These are phyloP conservation scores for Oophaga sylvatica DNA, from an alignment of 2,797 vertebrate species.

Conservation along the genomic window DNA sequence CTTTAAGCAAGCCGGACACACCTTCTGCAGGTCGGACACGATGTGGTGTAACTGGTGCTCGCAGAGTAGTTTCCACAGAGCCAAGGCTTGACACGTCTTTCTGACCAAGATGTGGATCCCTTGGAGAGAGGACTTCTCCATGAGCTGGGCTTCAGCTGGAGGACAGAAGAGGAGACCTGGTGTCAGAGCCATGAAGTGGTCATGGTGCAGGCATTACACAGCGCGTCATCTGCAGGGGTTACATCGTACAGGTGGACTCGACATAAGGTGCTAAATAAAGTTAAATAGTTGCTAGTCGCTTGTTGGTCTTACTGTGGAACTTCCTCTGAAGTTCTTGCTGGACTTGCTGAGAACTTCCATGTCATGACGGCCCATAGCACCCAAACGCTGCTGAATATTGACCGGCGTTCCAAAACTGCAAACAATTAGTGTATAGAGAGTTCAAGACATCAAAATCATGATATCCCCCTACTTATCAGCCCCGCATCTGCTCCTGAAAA, in stretches of 20 bases:
- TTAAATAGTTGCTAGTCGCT: neutral
- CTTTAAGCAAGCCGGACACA: conserved; percentile 60
- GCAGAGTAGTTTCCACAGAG: conserved; percentile 94
- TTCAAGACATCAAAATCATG: neutral
- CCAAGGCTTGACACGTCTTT: conserved; percentile 90
- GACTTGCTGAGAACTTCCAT: conserved; percentile 89
- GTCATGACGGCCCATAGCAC: conserved; percentile 91
- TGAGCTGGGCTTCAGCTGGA: conserved; percentile 90
- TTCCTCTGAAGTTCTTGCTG: conserved; percentile 97
- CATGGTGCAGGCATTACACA: neutral
- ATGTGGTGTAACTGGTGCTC: conserved; percentile 94
- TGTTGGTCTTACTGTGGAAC: conserved; percentile 82
- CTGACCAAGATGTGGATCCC: conserved; percentile 91
- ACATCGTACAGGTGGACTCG: neutral
- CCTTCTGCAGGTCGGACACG: conserved; percentile 93
- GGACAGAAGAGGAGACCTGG: neutral
- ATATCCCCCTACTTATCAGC: too few species aligned
- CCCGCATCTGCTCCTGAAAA: too few species aligned
- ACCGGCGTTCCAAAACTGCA: conserved; percentile 84
- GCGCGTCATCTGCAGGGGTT: neutral
- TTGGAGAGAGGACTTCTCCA: conserved; percentile 92
- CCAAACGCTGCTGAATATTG: conserved; percentile 90
- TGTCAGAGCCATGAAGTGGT: neutral
- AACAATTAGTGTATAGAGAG: neutral
- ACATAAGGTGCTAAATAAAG: neutral